phyloP scores from a whole-genome alignment of 2,888 invertebrate genomes.

The Actias luna region DNA sequence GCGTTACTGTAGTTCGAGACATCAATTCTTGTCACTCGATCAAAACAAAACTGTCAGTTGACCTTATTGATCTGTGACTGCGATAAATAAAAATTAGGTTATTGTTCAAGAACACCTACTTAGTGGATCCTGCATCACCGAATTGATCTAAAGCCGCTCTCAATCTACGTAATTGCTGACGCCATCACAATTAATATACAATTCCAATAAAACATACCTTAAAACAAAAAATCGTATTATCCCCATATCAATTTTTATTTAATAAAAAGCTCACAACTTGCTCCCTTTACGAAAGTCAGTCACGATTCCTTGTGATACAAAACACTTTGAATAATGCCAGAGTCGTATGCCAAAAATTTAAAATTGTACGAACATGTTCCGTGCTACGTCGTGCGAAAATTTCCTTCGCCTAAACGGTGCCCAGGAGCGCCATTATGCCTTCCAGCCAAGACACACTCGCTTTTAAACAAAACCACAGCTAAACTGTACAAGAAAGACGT shows the following conservation, averaged over 20 bases:
- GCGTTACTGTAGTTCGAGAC: no score
- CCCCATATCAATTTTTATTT: not conserved
- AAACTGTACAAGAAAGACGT: slow-evolving; percentile 52
- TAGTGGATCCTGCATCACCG: no score
- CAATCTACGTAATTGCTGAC: no score
- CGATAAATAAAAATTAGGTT: no score
- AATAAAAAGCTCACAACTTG: not conserved
- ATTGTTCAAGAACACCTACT: no score
- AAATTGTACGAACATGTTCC: slow-evolving; percentile 58
- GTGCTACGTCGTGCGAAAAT: slow-evolving; percentile 41
- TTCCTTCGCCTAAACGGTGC: slow-evolving; percentile 41
- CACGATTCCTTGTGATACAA: slow-evolving; percentile 46
- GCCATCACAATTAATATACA: no score
- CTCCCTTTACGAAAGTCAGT: slow-evolving; percentile 31
- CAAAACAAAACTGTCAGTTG: no score
- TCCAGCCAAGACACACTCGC: slow-evolving; percentile 51
- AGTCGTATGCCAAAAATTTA: slow-evolving; percentile 59
- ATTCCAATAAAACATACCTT: no score
- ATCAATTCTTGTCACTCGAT: no score
- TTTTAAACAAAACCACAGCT: slow-evolving; percentile 64
- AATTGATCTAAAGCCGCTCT: no score
- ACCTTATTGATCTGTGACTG: no score
- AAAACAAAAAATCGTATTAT: no score
- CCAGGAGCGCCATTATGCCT: slow-evolving; percentile 53
- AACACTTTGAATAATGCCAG: slow-evolving; percentile 55